Base-by-base conservation (phyloP, 2,113 vertebrate species). In the Bagarius yarrelli region DNA sequence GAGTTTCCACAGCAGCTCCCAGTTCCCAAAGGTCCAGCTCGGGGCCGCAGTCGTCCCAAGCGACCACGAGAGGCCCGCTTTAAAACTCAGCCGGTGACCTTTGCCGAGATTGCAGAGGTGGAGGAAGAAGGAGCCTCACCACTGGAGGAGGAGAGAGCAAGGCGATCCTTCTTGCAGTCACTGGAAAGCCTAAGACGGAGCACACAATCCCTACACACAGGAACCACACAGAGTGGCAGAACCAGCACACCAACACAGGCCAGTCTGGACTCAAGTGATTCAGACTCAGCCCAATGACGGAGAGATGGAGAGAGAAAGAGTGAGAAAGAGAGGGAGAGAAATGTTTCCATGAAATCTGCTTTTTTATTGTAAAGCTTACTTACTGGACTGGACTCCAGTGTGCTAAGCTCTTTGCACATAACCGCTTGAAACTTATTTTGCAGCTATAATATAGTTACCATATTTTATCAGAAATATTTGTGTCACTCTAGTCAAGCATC, bases 21-120 rank as follows among this genome's bases (percentile, higher is more conserved):
- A 0, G 91, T 93, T 30, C 94, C 94, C 79, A 93, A 94, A 87
- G 85, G 92, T 63, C 92, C 85, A 13, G 91, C 93, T 53, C 88
- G 89, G 86, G 92, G 93, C 59, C 92, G 91, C 83, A 95, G 95
- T 75, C 95, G 95, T 67, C 89, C 93, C 81, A 92, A 96, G 82
- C 89, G 96, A 36, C 92, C 95, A 34, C 92, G 97, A 1, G 95
- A 98, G 87, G 94, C 95, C 25, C 95, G 97, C 83, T 98, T 98
- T 92, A 98, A 98, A 90, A 98, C 97, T 21, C 97, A 99, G 90
- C 97, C 97, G 0, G 97, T 99, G 88, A 99, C 97, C 86, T 99
- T 98, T 81, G 95, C 98, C 60, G 97, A 99, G 93, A 98, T 98
- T 78, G 95, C 96, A 55, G 97, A 99, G 93, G 97, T 98, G 81